phyloP scores from a whole-genome alignment of 2,113 vertebrate species.

The Callopanchax toddi region DNA sequence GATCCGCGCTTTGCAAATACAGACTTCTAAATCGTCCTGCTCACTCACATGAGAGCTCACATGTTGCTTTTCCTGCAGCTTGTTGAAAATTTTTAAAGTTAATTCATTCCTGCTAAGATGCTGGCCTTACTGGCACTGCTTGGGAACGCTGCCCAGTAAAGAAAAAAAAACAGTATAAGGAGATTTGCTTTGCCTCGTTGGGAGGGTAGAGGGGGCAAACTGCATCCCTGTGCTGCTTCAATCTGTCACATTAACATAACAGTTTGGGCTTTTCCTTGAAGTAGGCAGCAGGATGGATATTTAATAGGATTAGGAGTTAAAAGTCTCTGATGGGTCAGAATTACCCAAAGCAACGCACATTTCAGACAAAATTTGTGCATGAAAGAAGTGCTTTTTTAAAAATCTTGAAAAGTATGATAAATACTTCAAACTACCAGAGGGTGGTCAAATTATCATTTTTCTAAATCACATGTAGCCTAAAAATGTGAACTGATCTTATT shows the following conservation, averaged over 20 bases:
- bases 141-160: conserved; percentile 66
- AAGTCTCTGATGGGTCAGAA: conserved; percentile 46
- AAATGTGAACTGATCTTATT: neutral
- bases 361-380: neutral
- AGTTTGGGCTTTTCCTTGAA: conserved; percentile 52
- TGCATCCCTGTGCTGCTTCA: conserved; percentile 54
- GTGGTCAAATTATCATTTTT: neutral
- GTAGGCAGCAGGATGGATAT: conserved; percentile 54
- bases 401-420: conserved; percentile 14
- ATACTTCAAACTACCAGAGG: neutral
- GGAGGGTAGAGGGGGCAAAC: conserved; percentile 16
- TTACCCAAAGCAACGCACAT: conserved; percentile 29
- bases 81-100: conserved; percentile 49
- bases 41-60: conserved; percentile 13
- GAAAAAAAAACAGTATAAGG: conserved; percentile 42
- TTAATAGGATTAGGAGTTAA: conserved; percentile 61
- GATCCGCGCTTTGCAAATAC: neutral
- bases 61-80: conserved; percentile 24
- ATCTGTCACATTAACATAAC: conserved; percentile 68
- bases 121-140: conserved; percentile 50
- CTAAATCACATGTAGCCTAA: neutral
- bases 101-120: too few relatives aligned
- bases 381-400: conserved; percentile 1
- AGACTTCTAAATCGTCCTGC: conserved; percentile 44
- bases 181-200: conserved; percentile 23